Conservation (phyloP, 2,888 invertebrate genomes). For the Auanema sp. region DNA sequence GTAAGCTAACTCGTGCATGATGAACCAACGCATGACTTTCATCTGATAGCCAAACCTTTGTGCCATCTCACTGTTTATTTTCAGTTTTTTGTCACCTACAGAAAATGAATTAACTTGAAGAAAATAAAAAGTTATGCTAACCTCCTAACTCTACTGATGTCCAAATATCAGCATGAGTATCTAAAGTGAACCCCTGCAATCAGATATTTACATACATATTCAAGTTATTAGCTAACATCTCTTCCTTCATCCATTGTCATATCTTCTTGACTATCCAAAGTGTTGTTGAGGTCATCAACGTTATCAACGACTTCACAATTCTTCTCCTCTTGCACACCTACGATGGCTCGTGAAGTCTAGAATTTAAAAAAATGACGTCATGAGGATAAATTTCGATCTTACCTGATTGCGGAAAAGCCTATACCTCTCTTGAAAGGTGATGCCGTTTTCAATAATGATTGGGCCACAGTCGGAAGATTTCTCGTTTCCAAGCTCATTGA, state of each 20-base stretch:
- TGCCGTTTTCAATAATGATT: neutral
- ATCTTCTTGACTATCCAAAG: neutral
- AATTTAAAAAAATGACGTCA: neutral
- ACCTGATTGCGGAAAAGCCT: neutral
- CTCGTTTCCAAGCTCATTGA: neutral
- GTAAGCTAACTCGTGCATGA: conserved; percentile 46
- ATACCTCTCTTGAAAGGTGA: neutral
- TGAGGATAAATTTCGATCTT: no score
- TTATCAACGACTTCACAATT: neutral
- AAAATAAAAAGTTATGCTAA: neutral
- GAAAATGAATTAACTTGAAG: neutral
- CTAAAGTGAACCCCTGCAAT: neutral
- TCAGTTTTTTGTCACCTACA: conserved; percentile 4
- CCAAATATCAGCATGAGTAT: neutral
- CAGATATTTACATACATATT: no score
- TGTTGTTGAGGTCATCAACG: neutral
- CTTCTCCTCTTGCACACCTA: conserved; percentile 3
- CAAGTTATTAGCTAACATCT: no score
- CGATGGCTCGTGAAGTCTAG: conserved; percentile 15
- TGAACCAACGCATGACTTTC: conserved; percentile 37
- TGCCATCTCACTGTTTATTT: conserved; percentile 10
- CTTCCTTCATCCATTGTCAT: conserved; percentile 2
- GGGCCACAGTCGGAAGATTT: neutral
- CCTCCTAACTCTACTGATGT: neutral
- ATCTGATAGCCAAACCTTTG: conserved; percentile 35